A percentile compares a stretch with the other conserved stretches of the same genome.
These are phyloP conservation scores for Brenthis daphne DNA, from an alignment of 2,888 invertebrate species.

Conservation along the genomic window DNA sequence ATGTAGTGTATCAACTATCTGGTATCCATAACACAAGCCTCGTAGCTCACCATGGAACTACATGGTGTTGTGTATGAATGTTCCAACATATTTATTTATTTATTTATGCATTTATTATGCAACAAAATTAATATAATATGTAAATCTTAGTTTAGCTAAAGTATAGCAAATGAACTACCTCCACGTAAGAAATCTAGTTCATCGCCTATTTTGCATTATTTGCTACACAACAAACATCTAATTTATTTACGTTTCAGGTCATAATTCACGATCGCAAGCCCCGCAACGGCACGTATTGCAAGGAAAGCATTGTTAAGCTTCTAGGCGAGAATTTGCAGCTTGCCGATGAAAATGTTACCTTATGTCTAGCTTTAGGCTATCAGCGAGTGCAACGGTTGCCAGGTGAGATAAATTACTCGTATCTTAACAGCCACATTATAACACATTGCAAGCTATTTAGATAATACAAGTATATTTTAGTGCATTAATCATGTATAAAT, in stretches of 20 bases:
- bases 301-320: conserved; percentile 75
- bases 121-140: too few species aligned
- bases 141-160: not conserved
- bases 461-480: conserved; percentile 4
- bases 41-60: too few species aligned
- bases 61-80: too few species aligned
- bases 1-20: too few species aligned
- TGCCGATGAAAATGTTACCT: conserved; percentile 75
- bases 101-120: too few species aligned
- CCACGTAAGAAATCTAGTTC: not conserved
- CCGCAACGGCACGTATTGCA: conserved; percentile 75
- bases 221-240: conserved; percentile 16
- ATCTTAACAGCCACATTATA: conserved; percentile 9
- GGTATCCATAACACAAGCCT: too few species aligned
- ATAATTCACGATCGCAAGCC: conserved; percentile 78
- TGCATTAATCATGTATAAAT: too few species aligned
- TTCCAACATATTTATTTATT: too few species aligned
- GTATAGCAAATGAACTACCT: not conserved
- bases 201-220: conserved; percentile 4
- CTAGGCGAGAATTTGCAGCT: conserved; percentile 74
- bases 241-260: conserved; percentile 55
- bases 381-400: conserved; percentile 76
- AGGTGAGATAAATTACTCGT: conserved; percentile 51
- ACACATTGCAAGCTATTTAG: conserved; percentile 1
- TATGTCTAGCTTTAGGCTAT: conserved; percentile 76